Percentiles rank a stretch among this genome's conserved stretches.
These are phyloP conservation scores for Muntiacus muntjak DNA, from an alignment of 2,113 vertebrate genomes.

Conservation along the genomic window DNA sequence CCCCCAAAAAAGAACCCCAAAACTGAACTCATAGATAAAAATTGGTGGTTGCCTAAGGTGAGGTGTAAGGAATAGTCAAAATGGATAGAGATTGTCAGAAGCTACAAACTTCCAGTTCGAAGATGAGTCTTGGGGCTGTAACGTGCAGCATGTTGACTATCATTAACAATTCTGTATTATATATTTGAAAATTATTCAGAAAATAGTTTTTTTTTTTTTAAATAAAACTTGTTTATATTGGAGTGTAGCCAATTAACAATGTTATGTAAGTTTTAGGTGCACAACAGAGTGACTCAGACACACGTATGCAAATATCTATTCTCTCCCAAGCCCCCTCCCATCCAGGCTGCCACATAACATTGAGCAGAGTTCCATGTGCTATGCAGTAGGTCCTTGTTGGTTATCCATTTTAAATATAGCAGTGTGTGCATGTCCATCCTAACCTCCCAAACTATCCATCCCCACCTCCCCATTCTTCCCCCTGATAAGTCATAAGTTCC, in stretches of 20 bases:
- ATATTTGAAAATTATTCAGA: not conserved
- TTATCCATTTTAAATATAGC: not conserved
- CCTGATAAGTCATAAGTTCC: not conserved
- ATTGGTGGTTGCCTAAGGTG: not conserved
- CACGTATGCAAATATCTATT: not conserved
- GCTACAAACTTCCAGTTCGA: not conserved
- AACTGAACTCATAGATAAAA: not conserved
- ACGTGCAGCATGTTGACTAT: not conserved
- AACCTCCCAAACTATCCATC: not conserved
- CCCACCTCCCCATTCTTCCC: not conserved
- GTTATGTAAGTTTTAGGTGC: not conserved
- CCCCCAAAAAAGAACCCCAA: too few relatives aligned
- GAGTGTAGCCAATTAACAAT: too few relatives aligned
- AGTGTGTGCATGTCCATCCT: not conserved
- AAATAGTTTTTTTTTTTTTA: not conserved
- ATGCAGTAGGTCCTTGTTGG: not conserved
- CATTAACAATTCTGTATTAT: not conserved
- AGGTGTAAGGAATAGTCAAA: not conserved
- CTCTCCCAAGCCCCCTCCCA: not conserved
- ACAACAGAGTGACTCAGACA: not conserved
- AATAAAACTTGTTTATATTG: not conserved
- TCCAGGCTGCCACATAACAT: not conserved
- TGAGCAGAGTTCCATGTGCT: not conserved
- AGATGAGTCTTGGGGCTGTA: not conserved
- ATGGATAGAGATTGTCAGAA: not conserved